These are phyloP conservation scores for Euphonia xanthogaster DNA, from an alignment of 2,797 vertebrate genomes.

Conservation along the genomic window DNA sequence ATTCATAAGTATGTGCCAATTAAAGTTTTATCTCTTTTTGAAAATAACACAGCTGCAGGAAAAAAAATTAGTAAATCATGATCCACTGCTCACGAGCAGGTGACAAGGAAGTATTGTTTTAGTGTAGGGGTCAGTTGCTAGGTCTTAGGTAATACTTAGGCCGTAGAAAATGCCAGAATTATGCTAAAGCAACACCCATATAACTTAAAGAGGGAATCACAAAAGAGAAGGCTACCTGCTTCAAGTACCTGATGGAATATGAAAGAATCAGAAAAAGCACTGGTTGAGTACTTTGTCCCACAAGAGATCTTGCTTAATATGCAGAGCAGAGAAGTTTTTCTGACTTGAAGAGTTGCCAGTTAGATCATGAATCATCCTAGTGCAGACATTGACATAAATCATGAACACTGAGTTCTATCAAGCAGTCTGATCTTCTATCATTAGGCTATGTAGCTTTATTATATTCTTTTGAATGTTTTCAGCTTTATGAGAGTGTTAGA, in stretches of 20 bases:
- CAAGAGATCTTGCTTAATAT: background rate
- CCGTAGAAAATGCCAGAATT: background rate
- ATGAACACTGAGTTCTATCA: background rate
- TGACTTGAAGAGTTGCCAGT: background rate
- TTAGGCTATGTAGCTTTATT: background rate
- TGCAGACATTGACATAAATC: background rate
- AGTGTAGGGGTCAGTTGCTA: background rate
- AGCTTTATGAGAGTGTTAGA: background rate
- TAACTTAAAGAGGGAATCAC: background rate
- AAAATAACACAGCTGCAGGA: background rate
- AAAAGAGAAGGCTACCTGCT: background rate
- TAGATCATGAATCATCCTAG: background rate
- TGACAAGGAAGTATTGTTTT: background rate
- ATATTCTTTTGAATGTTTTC: background rate
- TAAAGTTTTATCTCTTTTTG: background rate
- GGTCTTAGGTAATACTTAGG: background rate
- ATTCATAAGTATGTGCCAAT: background rate
- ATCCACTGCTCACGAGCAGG: background rate
- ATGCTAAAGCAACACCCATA: background rate
- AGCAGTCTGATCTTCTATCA: background rate
- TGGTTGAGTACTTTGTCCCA: background rate
- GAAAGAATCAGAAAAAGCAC: background rate
- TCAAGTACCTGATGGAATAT: background rate
- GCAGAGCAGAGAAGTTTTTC: background rate
- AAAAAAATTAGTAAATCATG: background rate